Evolutionary conservation across 2,797 vertebrate species (phyloP).

Genomic region (Oreochromis grahami): DNA sequence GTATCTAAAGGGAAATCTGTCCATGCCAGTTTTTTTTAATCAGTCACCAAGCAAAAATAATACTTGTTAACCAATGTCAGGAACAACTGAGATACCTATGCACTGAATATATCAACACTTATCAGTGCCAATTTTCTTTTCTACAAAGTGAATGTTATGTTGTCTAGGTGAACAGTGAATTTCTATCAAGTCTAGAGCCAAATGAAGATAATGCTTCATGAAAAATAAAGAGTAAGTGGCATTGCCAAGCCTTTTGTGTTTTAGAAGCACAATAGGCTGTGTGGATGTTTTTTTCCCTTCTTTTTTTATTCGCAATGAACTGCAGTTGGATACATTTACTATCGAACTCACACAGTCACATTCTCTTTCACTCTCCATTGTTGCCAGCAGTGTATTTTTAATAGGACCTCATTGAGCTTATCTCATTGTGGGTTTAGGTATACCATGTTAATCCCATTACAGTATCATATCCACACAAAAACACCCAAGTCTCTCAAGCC

Average conservation of each 20-base stretch:
- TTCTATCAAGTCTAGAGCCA: background rate
- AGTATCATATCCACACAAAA: conserved; percentile 57
- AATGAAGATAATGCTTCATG: background rate
- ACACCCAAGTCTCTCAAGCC: conserved; percentile 63
- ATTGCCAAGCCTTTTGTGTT: background rate
- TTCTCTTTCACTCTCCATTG: conserved; percentile 32
- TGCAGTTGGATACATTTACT: conserved; percentile 5
- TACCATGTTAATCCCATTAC: conserved; percentile 74
- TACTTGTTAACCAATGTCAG: background rate
- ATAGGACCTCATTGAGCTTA: conserved; percentile 66
- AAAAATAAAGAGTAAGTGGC: background rate
- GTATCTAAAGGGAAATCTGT: background rate
- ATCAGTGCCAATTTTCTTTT: background rate
- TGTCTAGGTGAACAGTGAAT: background rate
- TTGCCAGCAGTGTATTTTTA: conserved; percentile 63
- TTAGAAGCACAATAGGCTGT: background rate
- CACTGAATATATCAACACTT: background rate
- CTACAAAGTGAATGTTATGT: background rate
- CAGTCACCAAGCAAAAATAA: background rate
- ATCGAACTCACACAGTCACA: conserved; percentile 8
- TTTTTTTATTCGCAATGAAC: background rate
- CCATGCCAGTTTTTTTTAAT: background rate
- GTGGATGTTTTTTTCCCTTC: background rate
- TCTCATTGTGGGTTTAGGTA: conserved; percentile 76
- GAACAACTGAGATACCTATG: background rate